Evolutionary conservation across 2,113 vertebrate genomes (phyloP), one percentile per base, ranked within the genome.

Genomic region (Caracal caracal): DNA sequence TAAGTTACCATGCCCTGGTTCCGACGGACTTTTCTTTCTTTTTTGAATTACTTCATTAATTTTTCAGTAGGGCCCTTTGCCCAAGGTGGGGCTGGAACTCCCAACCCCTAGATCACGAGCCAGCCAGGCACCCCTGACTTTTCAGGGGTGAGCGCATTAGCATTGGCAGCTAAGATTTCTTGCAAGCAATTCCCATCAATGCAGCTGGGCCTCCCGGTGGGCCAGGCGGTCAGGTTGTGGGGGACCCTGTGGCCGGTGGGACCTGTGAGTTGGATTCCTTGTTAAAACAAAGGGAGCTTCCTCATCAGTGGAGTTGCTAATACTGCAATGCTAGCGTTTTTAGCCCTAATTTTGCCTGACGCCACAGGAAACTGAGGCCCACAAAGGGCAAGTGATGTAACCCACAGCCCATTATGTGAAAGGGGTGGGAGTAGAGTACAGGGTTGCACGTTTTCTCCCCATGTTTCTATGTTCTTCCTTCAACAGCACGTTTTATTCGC

Each of bases 161-260:
- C 89, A 65, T 13, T 43, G 33, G 56, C 49, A 33, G 24, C 56
- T 51, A 35, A 53, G 86, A 26, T 71, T 51, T 76, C 53, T 53
- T 84, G 59, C 35, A 65, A 47, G 49, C 16, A 71, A 19, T 33
- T 88, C 20, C 49, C 3, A 30, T 53, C n/a, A 4, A 0, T 28
- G n/a, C 13, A 11, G 4, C 24, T 22, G 4, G 87, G 10, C 20
- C 75, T 84, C 68, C 28, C 49, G 6, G 28, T n/a, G 51, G 40
- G 16, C 24, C 19, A 3, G 10, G 13, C 2, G 26, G 28, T 10
- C 47, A 19, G 43, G 24, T 15, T 47, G 16, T 47, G 19, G 37
- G 0, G 5, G 53, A 83, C 20, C 19, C 37, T 20, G 0, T 10
- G 5, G 24, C 17, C 2, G 2, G 40, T 30, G 37, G 13, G 11